Conservation (phyloP, 2,888 invertebrate genomes). For the Ophioninae sp. region DNA sequence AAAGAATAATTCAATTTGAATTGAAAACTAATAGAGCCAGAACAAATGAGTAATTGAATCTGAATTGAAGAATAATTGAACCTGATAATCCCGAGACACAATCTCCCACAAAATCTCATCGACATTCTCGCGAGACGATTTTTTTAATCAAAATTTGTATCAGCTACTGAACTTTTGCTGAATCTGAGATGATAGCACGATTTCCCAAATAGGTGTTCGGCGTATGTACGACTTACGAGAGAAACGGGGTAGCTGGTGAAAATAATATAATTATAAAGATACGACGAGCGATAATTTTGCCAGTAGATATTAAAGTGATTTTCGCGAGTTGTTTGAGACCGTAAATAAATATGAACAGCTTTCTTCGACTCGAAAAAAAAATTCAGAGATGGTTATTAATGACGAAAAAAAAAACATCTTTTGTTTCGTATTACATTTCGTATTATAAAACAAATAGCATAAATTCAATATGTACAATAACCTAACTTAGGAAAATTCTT, state of each 20-base stretch:
- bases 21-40: too few species aligned
- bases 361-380: slow-evolving; percentile 28
- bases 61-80: too few species aligned
- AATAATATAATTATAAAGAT: slow-evolving; percentile 12
- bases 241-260: background rate
- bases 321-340: slow-evolving; percentile 26
- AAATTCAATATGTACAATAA: background rate
- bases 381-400: slow-evolving; percentile 4
- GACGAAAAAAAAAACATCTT: background rate
- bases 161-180: background rate
- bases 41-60: too few species aligned
- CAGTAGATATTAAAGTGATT: slow-evolving; percentile 55
- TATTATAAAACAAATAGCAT: background rate
- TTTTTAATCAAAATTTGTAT: slow-evolving; percentile 44
- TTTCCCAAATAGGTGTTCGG: background rate
- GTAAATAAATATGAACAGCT: slow-evolving; percentile 36
- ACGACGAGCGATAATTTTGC: slow-evolving; percentile 51
- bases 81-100: background rate
- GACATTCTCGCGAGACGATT: background rate
- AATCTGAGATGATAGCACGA: background rate
- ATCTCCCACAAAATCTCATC: too few species aligned
- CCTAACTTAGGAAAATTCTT: background rate
- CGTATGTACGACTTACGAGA: too few species aligned
- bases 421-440: background rate
- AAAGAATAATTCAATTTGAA: background rate